Percentiles rank a stretch among this genome's conserved stretches.
Conservation (phyloP, 2,797 vertebrate species). For the Helarctos malayanus region DNA sequence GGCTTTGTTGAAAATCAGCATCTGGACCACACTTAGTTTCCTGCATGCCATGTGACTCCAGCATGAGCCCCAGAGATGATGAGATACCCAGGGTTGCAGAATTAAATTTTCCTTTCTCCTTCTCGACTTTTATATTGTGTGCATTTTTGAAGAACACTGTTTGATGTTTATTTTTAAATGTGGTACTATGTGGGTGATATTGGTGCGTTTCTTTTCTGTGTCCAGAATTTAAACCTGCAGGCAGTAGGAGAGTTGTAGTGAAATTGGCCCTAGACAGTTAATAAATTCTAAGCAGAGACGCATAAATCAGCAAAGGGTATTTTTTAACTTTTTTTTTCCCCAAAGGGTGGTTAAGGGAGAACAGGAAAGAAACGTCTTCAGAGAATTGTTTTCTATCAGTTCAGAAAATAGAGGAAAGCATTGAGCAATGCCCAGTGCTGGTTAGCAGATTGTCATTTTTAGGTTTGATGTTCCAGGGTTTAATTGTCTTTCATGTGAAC, state of each 20-base stretch:
- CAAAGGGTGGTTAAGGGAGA: conserved; percentile 81
- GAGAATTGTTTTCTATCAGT: conserved; percentile 93
- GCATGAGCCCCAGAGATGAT: conserved; percentile 39
- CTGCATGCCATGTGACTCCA: conserved; percentile 11
- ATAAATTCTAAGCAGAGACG: conserved; percentile 92
- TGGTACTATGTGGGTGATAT: conserved; percentile 86
- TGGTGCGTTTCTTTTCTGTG: conserved; percentile 89
- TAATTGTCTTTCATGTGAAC: conserved; percentile 98
- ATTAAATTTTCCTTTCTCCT: conserved; percentile 81
- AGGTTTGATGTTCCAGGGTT: conserved; percentile 95
- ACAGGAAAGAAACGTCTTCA: conserved; percentile 86
- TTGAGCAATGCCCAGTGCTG: conserved; percentile 91
- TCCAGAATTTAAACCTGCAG: conserved; percentile 89
- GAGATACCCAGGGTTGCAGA: conserved; percentile 79
- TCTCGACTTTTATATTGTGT: conserved; percentile 77
- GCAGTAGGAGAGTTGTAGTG: conserved; percentile 84
- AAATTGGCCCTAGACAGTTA: conserved; percentile 91
- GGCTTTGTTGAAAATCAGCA: conserved; percentile 55
- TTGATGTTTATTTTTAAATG: conserved; percentile 89
- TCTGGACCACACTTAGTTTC: conserved; percentile 57
- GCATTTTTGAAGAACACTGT: conserved; percentile 66
- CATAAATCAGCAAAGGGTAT: conserved; percentile 91
- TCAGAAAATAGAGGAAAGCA: conserved; percentile 91
- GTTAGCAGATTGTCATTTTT: conserved; percentile 95
- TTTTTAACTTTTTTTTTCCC: conserved; percentile 84